Evolutionary conservation across 2,888 invertebrate species (phyloP).

Genomic region (Rotaria macrura): DNA sequence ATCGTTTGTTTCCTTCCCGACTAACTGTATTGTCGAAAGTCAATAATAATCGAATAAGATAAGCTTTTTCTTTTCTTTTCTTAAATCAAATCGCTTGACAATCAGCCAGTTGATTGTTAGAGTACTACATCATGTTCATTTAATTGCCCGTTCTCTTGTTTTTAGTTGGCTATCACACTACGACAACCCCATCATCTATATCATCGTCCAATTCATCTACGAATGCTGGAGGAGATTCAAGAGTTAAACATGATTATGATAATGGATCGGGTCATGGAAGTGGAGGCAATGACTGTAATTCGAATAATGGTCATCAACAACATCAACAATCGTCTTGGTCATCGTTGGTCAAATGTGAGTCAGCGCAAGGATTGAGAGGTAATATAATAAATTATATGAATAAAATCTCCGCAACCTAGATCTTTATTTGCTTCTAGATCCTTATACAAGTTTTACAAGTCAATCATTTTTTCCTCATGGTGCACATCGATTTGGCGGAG

Average conservation of each 20-base stretch:
- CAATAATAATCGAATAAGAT: not conserved
- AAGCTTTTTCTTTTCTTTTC: not conserved
- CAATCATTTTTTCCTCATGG: constrained; percentile 9
- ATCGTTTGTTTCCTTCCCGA: not conserved
- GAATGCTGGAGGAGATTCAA: not conserved
- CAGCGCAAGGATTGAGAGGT: constrained; percentile 16
- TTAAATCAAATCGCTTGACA: constrained; percentile 1
- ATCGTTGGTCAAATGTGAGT: not conserved
- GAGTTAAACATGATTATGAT: not conserved
- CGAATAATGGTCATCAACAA: not conserved
- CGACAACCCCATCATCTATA: not conserved
- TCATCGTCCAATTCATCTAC: not conserved
- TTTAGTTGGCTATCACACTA: not conserved
- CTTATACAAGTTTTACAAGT: not conserved
- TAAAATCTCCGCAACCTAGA: too few species aligned
- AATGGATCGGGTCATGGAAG: not conserved
- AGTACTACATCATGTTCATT: not conserved
- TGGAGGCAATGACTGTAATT: not conserved
- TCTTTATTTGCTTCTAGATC: not conserved
- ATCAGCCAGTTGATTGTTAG: not conserved
- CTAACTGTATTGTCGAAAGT: not conserved
- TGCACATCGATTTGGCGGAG: constrained; percentile 2
- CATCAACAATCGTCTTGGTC: not conserved
- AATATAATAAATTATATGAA: not conserved
- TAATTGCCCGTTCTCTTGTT: not conserved